Percentiles rank a stretch among this genome's conserved stretches.
Conservation (phyloP, 2,888 invertebrate species). For the Sarcophaga rosellei region DNA sequence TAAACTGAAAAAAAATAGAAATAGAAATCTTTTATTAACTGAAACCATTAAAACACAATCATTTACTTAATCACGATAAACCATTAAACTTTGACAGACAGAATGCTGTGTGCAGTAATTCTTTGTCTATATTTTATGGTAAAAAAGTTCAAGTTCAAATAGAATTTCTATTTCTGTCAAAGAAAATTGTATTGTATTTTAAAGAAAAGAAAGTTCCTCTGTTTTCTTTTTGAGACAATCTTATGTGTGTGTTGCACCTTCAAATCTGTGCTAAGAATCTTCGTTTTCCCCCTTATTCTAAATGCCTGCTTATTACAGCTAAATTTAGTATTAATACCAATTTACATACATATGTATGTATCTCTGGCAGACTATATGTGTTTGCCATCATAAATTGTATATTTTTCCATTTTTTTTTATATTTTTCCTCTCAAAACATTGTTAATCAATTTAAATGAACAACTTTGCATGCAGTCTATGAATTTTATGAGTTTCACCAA, state of each 20-base stretch:
- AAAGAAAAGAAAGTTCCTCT: not conserved
- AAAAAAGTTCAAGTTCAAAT: slow-evolving; percentile 59
- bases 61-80: slow-evolving; percentile 7
- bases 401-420: slow-evolving; percentile 6
- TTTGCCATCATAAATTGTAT: slow-evolving; percentile 5
- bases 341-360: not conserved
- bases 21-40: not conserved
- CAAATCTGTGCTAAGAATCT: not conserved
- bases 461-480: slow-evolving; percentile 19
- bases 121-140: not conserved
- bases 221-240: slow-evolving; percentile 3
- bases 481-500: not conserved
- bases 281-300: not conserved
- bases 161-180: slow-evolving; percentile 7
- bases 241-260: slow-evolving; percentile 9
- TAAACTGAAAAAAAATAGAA: not conserved
- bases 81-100: slow-evolving; percentile 12
- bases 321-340: not conserved
- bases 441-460: slow-evolving; percentile 38
- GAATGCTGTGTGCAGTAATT: not conserved
- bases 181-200: slow-evolving; percentile 1
- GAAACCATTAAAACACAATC: not conserved
- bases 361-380: slow-evolving; percentile 4
- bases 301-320: not conserved
- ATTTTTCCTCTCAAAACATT: slow-evolving; percentile 13